Percentiles rank a stretch among this genome's conserved stretches.
Evolutionary conservation across 2,888 invertebrate species (phyloP).

Genomic region (Patella depressa): DNA sequence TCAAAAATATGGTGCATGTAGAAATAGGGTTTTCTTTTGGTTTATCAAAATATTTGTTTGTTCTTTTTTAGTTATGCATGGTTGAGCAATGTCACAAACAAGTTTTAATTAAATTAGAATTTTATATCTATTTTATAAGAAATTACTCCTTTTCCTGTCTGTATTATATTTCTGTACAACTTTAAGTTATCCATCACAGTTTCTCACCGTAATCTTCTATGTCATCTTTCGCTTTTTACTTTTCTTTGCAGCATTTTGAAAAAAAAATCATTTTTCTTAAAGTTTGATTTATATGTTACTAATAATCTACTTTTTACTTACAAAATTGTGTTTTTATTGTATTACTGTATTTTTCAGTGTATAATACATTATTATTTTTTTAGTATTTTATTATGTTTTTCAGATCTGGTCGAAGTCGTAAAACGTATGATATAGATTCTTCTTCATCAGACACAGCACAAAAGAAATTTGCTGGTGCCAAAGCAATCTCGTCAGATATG

Average conservation of each 20-base stretch:
- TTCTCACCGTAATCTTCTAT: neutral
- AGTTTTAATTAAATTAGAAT: no score
- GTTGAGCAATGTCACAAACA: no score
- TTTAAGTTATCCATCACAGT: no score
- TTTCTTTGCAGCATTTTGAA: neutral
- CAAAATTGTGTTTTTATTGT: neutral
- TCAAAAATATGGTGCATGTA: no score
- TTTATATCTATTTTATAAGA: no score
- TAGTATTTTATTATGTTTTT: constrained; percentile 14
- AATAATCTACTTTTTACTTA: no score
- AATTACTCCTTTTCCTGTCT: no score
- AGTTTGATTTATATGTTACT: no score
- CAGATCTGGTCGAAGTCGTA: constrained; percentile 60
- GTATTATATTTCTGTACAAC: no score
- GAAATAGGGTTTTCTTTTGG: no score
- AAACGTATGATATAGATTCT: constrained; percentile 47
- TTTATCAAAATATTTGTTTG: no score
- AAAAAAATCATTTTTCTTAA: neutral
- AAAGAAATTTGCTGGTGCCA: constrained; percentile 96
- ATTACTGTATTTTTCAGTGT: neutral
- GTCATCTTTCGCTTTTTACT: neutral
- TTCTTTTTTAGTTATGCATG: no score
- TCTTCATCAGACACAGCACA: constrained; percentile 76
- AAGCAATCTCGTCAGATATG: constrained; percentile 97
- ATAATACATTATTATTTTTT: neutral